Base-by-base conservation (phyloP, 2,888 invertebrate genomes). In the Idaea biselata region DNA sequence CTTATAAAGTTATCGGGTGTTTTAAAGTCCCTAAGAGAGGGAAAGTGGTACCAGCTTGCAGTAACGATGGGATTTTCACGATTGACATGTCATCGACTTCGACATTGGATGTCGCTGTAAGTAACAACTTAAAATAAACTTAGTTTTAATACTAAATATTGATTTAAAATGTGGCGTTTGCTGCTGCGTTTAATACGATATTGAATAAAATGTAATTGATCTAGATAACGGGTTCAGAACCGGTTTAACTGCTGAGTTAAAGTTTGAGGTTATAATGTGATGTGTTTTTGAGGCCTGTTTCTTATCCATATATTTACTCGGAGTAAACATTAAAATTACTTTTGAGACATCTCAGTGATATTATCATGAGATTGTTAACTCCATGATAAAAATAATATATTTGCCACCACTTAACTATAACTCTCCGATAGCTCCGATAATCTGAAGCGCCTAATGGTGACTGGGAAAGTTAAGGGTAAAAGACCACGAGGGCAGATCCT, bases 71-170 rank as follows among this genome's bases (percentile, higher is more conserved):
- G 14, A 84, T 91, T 58, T 91, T 79, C 66, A 89, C 89, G 58
- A 89, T 91, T 44, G 88, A 81, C 64, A 83, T 87, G 86, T 87
- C 88, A 5, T 87, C 88, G 58, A 85, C 86, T 11, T 86, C 86
- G 6, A 91, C 91, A 8, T 71, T 92, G 75, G 90, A 91, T 77
- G 81, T 90, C 55, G 81, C 84, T 54, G 91, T 89, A 78, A 88
- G 89, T 87, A 69, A 54, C 4, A 55, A 16, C 55, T 17, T 44
- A 11, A 44, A 44, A 44, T 14, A 14, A 44, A 44, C 7, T 44
- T 44, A 44, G 14, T 14, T 14, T 44, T 44, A 11, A 8, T 44
- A 25, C 3, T 44, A 11, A 44, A 11, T 44, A 44, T 44, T 44
- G 44, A 8, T 44, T 44, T 1, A 8, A 44, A 44, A 44, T 14